Percentiles rank a stretch among this genome's conserved stretches.
Conservation (phyloP, 2,888 invertebrate species). For the Lymantria monacha region DNA sequence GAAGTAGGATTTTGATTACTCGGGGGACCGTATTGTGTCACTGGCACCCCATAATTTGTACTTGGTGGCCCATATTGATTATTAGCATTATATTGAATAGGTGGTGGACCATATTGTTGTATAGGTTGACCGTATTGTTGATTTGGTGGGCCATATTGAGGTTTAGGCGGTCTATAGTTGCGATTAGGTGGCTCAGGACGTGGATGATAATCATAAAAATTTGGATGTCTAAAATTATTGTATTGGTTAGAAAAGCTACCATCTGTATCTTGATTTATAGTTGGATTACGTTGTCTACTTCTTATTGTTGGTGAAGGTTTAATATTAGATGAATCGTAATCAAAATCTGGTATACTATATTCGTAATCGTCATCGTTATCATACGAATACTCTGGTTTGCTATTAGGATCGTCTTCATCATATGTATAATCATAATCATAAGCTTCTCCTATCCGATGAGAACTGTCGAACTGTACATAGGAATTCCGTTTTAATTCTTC, state of each 20-base stretch:
- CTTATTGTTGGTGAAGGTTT: neutral
- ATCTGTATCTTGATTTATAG: conserved; percentile 3
- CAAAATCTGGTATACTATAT: conserved; percentile 23
- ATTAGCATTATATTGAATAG: neutral
- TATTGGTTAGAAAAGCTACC: conserved; percentile 17
- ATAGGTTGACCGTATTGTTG: neutral
- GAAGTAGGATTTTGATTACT: conserved; percentile 1
- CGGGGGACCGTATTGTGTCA: conserved; percentile 5
- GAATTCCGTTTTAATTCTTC: conserved; percentile 44
- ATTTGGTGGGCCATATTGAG: neutral
- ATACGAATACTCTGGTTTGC: conserved; percentile 25
- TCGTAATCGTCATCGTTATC: conserved; percentile 39
- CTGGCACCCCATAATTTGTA: conserved; percentile 13
- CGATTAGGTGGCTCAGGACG: conserved; percentile 8
- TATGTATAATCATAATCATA: conserved; percentile 23
- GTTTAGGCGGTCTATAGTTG: conserved; percentile 7
- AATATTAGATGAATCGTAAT: conserved; percentile 14
- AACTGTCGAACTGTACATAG: conserved; percentile 3
- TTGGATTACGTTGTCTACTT: conserved; percentile 6
- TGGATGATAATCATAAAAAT: conserved; percentile 19
- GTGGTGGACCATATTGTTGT: neutral
- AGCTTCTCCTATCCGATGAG: conserved; percentile 23
- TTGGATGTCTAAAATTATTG: conserved; percentile 18
- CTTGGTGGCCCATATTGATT: conserved; percentile 5
- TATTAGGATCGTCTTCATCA: conserved; percentile 30